Evolutionary conservation across 2,113 vertebrate genomes (phyloP).

Genomic region (Litocranius walleri): DNA sequence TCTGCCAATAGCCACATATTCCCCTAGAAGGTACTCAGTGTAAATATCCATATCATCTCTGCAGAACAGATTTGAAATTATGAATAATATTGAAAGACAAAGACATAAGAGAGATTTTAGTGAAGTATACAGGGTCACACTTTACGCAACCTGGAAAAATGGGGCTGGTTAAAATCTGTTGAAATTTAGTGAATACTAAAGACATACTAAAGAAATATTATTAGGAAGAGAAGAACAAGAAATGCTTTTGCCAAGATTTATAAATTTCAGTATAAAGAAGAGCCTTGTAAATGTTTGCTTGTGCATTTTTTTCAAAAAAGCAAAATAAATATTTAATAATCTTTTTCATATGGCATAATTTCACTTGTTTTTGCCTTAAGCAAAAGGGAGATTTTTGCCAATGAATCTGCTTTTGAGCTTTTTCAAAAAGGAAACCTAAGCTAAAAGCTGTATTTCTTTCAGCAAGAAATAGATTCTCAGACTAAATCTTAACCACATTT

Average conservation of each 20-base stretch:
- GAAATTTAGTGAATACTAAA: constrained; percentile 17
- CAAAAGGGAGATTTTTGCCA: constrained; percentile 58
- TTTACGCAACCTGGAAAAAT: constrained; percentile 23
- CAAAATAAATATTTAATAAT: constrained; percentile 73
- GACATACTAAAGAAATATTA: constrained; percentile 27
- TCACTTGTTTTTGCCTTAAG: constrained; percentile 59
- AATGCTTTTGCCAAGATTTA: constrained; percentile 17
- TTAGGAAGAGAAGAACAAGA: constrained; percentile 34
- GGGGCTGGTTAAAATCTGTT: neutral
- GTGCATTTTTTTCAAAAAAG: constrained; percentile 46
- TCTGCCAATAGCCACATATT: neutral
- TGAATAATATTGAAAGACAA: neutral
- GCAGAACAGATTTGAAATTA: neutral
- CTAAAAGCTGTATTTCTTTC: constrained; percentile 64
- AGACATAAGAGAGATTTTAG: constrained; percentile 11
- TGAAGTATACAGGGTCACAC: neutral
- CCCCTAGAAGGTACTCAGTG: neutral
- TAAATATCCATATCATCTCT: constrained; percentile 10
- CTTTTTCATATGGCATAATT: constrained; percentile 68
- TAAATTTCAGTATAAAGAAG: constrained; percentile 63
- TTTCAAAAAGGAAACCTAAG: constrained; percentile 59
- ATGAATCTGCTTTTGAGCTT: constrained; percentile 62
- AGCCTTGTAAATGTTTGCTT: constrained; percentile 57
- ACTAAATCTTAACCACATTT: constrained; percentile 56
- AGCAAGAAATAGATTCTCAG: constrained; percentile 40